Evolutionary conservation across 64 coral and sea anemone species (phyloP), one percentile per base, ranked within the genome.

Genomic region (Cladopsammia gracilis): DNA sequence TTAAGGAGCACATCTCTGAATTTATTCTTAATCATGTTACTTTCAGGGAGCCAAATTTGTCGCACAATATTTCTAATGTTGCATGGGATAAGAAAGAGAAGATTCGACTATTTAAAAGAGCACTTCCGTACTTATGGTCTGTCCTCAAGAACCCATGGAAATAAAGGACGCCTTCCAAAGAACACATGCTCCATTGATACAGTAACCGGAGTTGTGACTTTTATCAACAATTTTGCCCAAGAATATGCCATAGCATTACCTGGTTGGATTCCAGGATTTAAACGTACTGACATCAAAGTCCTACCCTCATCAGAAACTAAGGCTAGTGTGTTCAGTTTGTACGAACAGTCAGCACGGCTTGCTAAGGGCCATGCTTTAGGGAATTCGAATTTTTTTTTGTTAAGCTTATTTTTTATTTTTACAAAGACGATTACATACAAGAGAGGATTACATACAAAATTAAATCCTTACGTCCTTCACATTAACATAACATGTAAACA

Each of bases 201-300:
- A 19, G 91, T 93, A 75, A 1, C 71, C 46, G 12, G 82, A 93
- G 79, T 73, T 70, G n/a, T 87, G 34, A 34, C 34, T 34, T 34
- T 34, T 34, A 34, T 34, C 34, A 34, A 34, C 34, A 34, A 34
- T 34, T 34, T 34, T 34, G 34, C 34, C 34, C 34, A 34, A 34
- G 34, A 34, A 34, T 2, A 88, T 42, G 84, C 92, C n/a, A 88
- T 93, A 12, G 49, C 50, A 51, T 62, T 93, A 47, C 85, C 92
- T 54, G 84, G 92, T 10, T 69, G 75, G 22, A 93, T 93, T 71
- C 92, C 83, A 18, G 73, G 91, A 5, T 78, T 87, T 70, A 93
- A 93, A 64, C 50, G 57, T 76, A 73, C 76, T 12, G 91, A 88
- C 43, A 79, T 88, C 7, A 34, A 74, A 59, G 66, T 88, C 43